Evolutionary conservation across 2,797 vertebrate species (phyloP), one percentile per base, ranked within the genome.

Genomic region (Rhadinocentrus ornatus): DNA sequence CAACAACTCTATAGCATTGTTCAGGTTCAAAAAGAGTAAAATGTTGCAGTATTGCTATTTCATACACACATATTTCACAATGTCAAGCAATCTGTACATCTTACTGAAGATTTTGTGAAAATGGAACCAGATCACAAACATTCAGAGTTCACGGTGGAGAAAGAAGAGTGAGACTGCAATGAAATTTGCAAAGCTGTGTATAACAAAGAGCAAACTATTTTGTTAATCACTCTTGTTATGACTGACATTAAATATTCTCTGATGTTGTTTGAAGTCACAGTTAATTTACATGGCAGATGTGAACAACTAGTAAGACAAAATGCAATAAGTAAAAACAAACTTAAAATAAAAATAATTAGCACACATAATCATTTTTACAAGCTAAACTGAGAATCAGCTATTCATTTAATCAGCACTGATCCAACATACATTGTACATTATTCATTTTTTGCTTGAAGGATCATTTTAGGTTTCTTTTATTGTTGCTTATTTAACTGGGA

Each of bases 11-110:
- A 92, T 84, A 90, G 89, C 77, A 81, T 89, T 87, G 64, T 88
- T 84, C 69, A 80, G 88, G 67, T 84, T 83, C 53, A 83, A 83
- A 85, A 57, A 86, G 66, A 80, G 77, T 87, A 81, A 88, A 86
- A 81, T 89, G 74, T 90, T 92, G 86, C 86, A 89, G 87, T 93
- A 94, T 93, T 92, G 93, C 91, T 89, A 75, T 90, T 88, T 83
- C 78, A 86, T 88, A 90, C 84, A 88, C 77, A 91, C 80, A 89
- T 78, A 81, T 81, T 80, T 79, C 85, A 94, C 88, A 86, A 86
- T 82, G 72, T 84, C 87, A 83, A 91, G 89, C 84, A 89, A 82
- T 83, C 80, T 86, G 84, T 90, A 91, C 87, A 90, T 83, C 85
- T 79, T 80, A 83, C 78, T 76, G 39, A 81, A 81, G 32, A 82